phyloP scores from a whole-genome alignment of 2,797 vertebrate species.

The Cyclura pinguis region DNA sequence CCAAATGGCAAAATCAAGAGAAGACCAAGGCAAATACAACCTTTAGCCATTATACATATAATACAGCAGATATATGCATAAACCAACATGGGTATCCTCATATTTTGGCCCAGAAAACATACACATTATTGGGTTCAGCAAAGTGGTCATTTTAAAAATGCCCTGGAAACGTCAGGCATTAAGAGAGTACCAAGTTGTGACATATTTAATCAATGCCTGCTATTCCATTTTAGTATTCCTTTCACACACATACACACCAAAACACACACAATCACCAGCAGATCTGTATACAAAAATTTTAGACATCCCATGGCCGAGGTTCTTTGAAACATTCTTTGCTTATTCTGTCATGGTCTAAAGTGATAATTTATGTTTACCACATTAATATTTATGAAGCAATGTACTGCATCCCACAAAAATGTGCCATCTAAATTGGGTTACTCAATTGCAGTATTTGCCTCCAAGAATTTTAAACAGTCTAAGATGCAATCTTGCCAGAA shows the following conservation, averaged over 20 bases:
- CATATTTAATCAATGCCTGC: slow-evolving; percentile 23
- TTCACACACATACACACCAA: background rate
- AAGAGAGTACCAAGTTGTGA: background rate
- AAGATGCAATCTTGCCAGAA: slow-evolving; percentile 48
- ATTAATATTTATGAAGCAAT: slow-evolving; percentile 68
- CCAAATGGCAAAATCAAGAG: background rate
- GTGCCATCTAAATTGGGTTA: slow-evolving; percentile 46
- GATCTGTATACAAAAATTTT: background rate
- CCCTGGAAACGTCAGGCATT: background rate
- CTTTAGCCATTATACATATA: background rate
- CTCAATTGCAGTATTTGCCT: slow-evolving; percentile 66
- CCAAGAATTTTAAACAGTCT: slow-evolving; percentile 60
- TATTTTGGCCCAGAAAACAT: background rate
- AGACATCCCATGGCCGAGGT: slow-evolving; percentile 21
- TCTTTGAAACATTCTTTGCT: slow-evolving; percentile 45
- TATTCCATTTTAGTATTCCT: background rate
- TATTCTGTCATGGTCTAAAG: slow-evolving; percentile 52
- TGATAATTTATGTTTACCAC: slow-evolving; percentile 61
- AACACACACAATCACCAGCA: background rate
- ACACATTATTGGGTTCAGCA: background rate
- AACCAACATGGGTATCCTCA: background rate
- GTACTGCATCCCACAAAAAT: slow-evolving; percentile 55
- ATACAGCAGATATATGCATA: background rate
- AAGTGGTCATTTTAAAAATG: background rate
- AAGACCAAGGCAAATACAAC: too few species aligned